Percentiles rank a stretch among this genome's conserved stretches.
These are phyloP conservation scores for Epistrophella euchroma DNA, from an alignment of 2,888 invertebrate genomes.

Conservation along the genomic window DNA sequence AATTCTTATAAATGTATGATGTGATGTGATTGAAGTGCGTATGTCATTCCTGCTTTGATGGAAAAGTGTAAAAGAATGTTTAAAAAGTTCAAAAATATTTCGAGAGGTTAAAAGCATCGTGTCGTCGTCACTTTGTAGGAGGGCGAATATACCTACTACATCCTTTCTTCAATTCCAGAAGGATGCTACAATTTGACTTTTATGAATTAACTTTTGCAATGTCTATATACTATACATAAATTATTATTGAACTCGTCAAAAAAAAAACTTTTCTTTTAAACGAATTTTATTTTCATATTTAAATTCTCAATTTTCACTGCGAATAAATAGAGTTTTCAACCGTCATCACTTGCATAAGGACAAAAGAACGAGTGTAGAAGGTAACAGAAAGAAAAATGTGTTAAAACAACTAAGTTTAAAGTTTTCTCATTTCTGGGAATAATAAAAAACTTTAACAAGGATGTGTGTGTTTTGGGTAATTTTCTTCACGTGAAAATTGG, in stretches of 20 bases:
- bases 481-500: slow-evolving; percentile 22
- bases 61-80: slow-evolving; percentile 37
- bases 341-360: background rate
- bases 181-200: slow-evolving; percentile 24
- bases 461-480: slow-evolving; percentile 27
- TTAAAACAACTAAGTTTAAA: slow-evolving; percentile 20
- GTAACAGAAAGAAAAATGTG: slow-evolving; percentile 6
- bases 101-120: slow-evolving; percentile 46
- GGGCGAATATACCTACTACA: background rate
- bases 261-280: background rate
- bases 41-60: background rate
- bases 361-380: background rate
- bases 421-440: slow-evolving; percentile 25
- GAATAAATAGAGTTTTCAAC: slow-evolving; percentile 23
- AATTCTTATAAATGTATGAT: slow-evolving; percentile 12
- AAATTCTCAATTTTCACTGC: slow-evolving; percentile 6
- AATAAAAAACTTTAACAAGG: slow-evolving; percentile 16
- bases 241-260: slow-evolving; percentile 16
- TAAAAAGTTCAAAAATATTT: slow-evolving; percentile 62
- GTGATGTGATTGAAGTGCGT: slow-evolving; percentile 56
- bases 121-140: background rate
- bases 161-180: slow-evolving; percentile 21
- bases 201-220: slow-evolving; percentile 10
- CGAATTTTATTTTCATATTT: slow-evolving; percentile 17
- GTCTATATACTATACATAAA: slow-evolving; percentile 8